These are phyloP conservation scores for Physocephala rufipes DNA, from an alignment of 2,888 invertebrate genomes.

Conservation along the genomic window DNA sequence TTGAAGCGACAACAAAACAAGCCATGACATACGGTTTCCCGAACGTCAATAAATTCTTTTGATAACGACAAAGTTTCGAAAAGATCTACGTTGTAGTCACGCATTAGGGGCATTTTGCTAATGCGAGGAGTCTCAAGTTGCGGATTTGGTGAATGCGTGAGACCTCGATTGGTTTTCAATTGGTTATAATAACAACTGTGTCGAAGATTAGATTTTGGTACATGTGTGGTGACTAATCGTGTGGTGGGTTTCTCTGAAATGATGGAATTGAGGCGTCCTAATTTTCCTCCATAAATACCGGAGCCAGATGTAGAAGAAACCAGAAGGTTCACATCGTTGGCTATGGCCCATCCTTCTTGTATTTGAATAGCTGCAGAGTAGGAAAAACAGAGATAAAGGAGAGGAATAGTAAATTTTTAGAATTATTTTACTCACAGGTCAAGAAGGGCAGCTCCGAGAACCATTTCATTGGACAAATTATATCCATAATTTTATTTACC, in stretches of 20 bases:
- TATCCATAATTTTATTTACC: slow-evolving; percentile 55
- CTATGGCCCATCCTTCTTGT: slow-evolving; percentile 72
- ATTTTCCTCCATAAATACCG: slow-evolving; percentile 69
- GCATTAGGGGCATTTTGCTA: slow-evolving; percentile 49
- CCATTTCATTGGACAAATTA: slow-evolving; percentile 77
- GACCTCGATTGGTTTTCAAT: slow-evolving; percentile 33
- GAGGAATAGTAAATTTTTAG: too few species aligned
- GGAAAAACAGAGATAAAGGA: too few species aligned
- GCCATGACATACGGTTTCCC: slow-evolving; percentile 42
- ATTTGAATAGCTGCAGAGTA: slow-evolving; percentile 68
- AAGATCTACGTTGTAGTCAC: slow-evolving; percentile 57
- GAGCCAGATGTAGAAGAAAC: slow-evolving; percentile 73
- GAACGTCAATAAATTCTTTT: slow-evolving; percentile 38
- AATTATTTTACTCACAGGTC: slow-evolving; percentile 51
- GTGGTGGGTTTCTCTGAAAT: slow-evolving; percentile 50
- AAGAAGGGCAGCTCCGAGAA: slow-evolving; percentile 79
- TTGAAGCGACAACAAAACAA: slow-evolving; percentile 63
- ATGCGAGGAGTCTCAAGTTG: slow-evolving; percentile 45
- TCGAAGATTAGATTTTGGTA: slow-evolving; percentile 51
- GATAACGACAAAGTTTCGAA: slow-evolving; percentile 49
- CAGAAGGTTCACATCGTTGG: slow-evolving; percentile 70
- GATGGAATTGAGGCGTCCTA: slow-evolving; percentile 54
- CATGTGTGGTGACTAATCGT: slow-evolving; percentile 51
- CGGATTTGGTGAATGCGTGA: slow-evolving; percentile 44
- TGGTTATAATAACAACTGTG: too few species aligned